Evolutionary conservation across 2,888 invertebrate genomes (phyloP).

Genomic region (Apeira syringaria): DNA sequence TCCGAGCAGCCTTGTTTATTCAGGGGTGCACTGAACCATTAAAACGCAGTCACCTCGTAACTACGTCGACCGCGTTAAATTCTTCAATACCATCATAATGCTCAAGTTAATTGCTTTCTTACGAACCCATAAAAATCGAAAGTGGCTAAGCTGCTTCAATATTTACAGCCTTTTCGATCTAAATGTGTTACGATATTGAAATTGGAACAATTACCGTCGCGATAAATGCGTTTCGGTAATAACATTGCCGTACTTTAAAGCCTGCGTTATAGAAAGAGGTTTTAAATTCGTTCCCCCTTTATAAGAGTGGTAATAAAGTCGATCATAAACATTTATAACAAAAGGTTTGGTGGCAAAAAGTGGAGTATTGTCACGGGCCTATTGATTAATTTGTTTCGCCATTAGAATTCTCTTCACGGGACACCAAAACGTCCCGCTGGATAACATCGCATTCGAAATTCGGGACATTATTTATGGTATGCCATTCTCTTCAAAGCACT

Average conservation of each 20-base stretch:
- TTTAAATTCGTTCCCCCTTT: conserved; percentile 42
- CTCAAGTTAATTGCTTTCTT: conserved; percentile 77
- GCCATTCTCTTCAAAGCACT: conserved; percentile 78
- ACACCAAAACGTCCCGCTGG: conserved; percentile 63
- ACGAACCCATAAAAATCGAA: conserved; percentile 73
- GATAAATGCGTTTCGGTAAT: conserved; percentile 36
- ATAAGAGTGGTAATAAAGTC: conserved; percentile 37
- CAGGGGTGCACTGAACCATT: conserved; percentile 82
- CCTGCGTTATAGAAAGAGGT: conserved; percentile 19
- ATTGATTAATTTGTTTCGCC: conserved; percentile 77
- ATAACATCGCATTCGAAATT: conserved; percentile 66
- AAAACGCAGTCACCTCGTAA: conserved; percentile 69
- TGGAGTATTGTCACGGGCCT: conserved; percentile 56
- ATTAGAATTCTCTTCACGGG: conserved; percentile 70
- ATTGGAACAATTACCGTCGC: conserved; percentile 54
- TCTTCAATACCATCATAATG: conserved; percentile 80
- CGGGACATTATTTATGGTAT: conserved; percentile 75
- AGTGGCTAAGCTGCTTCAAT: conserved; percentile 65
- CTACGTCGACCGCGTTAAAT: conserved; percentile 76
- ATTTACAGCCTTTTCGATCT: conserved; percentile 59
- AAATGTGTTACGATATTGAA: conserved; percentile 61
- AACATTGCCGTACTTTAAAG: conserved; percentile 14
- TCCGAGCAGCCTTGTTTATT: conserved; percentile 77
- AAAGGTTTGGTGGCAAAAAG: conserved; percentile 53
- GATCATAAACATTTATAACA: conserved; percentile 49